phyloP scores from a whole-genome alignment of 2,888 invertebrate genomes.

The Drosophila gaucha region DNA sequence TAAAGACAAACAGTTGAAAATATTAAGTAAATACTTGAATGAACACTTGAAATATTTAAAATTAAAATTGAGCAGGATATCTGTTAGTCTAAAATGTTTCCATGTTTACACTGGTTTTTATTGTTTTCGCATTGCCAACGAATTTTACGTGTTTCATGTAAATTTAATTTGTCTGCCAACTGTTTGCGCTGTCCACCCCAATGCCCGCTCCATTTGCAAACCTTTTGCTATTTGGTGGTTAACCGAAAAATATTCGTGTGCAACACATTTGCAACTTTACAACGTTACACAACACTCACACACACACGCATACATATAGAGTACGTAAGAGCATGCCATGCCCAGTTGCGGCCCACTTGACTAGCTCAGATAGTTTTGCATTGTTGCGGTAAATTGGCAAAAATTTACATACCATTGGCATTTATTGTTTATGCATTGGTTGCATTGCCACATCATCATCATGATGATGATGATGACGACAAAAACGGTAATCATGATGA shows the following conservation, averaged over 20 bases:
- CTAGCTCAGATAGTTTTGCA: slow-evolving; percentile 68
- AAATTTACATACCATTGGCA: slow-evolving; percentile 76
- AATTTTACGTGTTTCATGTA: slow-evolving; percentile 46
- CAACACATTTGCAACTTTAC: slow-evolving; percentile 59
- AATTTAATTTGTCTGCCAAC: slow-evolving; percentile 66
- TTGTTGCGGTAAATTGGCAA: slow-evolving; percentile 78
- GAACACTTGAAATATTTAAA: not conserved
- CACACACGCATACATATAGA: slow-evolving; percentile 2
- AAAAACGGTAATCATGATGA: slow-evolving; percentile 16
- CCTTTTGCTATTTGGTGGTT: slow-evolving; percentile 58
- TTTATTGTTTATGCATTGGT: slow-evolving; percentile 76
- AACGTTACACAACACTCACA: slow-evolving; percentile 43
- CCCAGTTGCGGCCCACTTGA: slow-evolving; percentile 30
- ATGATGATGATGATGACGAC: slow-evolving; percentile 11
- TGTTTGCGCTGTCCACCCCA: slow-evolving; percentile 26
- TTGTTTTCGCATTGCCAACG: slow-evolving; percentile 33
- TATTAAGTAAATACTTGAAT: not conserved
- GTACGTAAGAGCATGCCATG: not conserved
- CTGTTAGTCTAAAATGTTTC: not conserved
- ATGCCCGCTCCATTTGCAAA: not conserved
- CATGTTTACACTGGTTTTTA: slow-evolving; percentile 14
- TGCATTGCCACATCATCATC: slow-evolving; percentile 44
- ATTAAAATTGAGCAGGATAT: slow-evolving; percentile 7
- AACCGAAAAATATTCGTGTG: slow-evolving; percentile 69
- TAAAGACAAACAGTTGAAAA: not conserved